Conservation (phyloP, 2,888 invertebrate genomes). For the Gymnosoma rotundatum region DNA sequence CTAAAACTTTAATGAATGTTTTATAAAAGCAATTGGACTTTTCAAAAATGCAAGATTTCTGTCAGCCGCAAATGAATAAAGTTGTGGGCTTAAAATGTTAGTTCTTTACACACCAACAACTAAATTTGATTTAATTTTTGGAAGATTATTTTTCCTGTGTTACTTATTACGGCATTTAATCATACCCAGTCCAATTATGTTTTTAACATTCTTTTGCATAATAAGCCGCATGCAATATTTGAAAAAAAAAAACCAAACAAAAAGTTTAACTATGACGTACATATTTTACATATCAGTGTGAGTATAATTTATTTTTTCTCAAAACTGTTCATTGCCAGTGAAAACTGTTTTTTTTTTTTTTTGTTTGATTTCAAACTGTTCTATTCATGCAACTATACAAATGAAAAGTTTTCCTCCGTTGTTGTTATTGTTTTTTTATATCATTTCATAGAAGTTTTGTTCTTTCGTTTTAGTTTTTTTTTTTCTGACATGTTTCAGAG, state of each 20-base stretch:
- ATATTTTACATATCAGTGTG: constrained; percentile 8
- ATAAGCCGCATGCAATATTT: constrained; percentile 38
- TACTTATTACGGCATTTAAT: constrained; percentile 40
- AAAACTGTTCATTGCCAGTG: constrained; percentile 49
- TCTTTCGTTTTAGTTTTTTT: not conserved
- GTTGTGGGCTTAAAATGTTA: not conserved
- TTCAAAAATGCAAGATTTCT: not conserved
- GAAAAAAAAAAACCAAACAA: not conserved
- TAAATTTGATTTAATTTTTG: constrained; percentile 13
- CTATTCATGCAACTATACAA: constrained; percentile 46
- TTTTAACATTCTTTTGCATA: constrained; percentile 27
- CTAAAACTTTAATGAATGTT: too few species aligned
- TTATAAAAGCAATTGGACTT: too few species aligned
- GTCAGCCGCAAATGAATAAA: constrained; percentile 25
- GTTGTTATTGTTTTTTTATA: constrained; percentile 2
- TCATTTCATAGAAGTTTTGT: constrained; percentile 39
- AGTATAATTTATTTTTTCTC: not conserved
- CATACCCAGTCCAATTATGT: constrained; percentile 40
- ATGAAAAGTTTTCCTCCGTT: constrained; percentile 7
- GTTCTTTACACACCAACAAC: not conserved
- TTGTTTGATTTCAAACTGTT: constrained; percentile 19
- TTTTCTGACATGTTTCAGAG: constrained; percentile 25
- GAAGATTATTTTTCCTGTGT: not conserved
- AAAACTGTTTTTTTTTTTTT: constrained; percentile 30
- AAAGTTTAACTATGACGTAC: constrained; percentile 21